Base-by-base conservation (phyloP, 2,888 invertebrate genomes). In the Drosophila helvetica region DNA sequence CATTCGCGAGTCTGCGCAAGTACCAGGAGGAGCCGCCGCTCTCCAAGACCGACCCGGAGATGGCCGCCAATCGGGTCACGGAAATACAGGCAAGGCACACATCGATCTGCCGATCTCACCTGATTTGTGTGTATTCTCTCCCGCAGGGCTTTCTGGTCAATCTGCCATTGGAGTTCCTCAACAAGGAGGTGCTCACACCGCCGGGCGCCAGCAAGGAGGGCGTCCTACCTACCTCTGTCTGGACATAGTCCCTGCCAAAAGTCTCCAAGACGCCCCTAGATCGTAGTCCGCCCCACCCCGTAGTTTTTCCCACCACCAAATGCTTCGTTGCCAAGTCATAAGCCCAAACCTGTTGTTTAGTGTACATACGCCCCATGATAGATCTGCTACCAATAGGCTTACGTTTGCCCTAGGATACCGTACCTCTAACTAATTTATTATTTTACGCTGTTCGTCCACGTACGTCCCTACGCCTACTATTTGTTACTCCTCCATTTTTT, bases 171-270 rank as follows among this genome's bases (percentile, higher is more conserved):
- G 94, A 96, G 68, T 99, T 99, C 92, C 94, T 99, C n/a, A 94
- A 94, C 86, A 94, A 96, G 78, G 98, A 98, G 92, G 94, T 94
- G 48, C 93, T 98, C 48, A 96, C 96, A 18, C 98, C 98, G 8
- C 94, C 95, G 58, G 94, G 95, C 46, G 94, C 95, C 17, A 96
- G 97, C 19, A 97, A 97, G 91, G 98, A 99, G 91, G 97, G 97
- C 53, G 95, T 99, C 88, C 95, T 98, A 94, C 99, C 99, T 3
- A 96, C 96, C 33, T 94, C 96, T 1, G 93, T 99, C 19, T 99
- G 99, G 98, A 98, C 98, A 18, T 98, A 93, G 82, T 77, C 75
- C 7, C 38, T 66, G 83, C 79, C 79, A 76, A 72, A 52, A 69
- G 86, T 79, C 83, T 80, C 47, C 15, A 79, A 81, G 88, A 82